Evolutionary conservation across 2,888 invertebrate genomes (phyloP).

Genomic region (Cheilosia urbana): DNA sequence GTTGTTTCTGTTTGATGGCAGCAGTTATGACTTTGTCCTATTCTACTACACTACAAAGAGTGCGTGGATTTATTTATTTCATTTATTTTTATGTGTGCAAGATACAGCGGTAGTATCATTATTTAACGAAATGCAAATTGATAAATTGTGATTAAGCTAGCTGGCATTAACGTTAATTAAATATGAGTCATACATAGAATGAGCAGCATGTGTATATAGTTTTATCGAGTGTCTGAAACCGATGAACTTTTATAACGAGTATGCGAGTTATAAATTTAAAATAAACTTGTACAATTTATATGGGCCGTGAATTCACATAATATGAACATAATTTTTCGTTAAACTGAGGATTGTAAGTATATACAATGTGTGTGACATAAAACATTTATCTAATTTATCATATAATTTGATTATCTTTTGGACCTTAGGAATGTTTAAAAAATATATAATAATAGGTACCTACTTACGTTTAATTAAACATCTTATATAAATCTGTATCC

Average conservation of each 20-base stretch:
- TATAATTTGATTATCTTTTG: too few relatives aligned
- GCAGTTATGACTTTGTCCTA: conserved; percentile 1
- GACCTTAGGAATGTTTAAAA: too few relatives aligned
- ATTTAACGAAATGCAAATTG: conserved; percentile 13
- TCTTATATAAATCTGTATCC: too few relatives aligned
- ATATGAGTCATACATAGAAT: conserved; percentile 9
- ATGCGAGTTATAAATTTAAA: background rate
- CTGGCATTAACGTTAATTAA: conserved; percentile 23
- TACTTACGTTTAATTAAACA: too few relatives aligned
- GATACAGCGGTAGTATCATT: conserved; percentile 8
- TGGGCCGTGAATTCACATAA: background rate
- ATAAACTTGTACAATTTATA: background rate
- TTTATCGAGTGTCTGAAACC: conserved; percentile 6
- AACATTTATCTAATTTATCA: too few relatives aligned
- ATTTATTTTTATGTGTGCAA: conserved; percentile 14
- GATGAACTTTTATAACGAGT: background rate
- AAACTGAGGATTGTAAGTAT: too few relatives aligned
- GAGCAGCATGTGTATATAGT: background rate
- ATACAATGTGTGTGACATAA: too few relatives aligned
- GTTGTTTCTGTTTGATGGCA: conserved; percentile 5
- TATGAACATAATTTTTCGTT: too few relatives aligned
- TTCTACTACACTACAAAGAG: conserved; percentile 20
- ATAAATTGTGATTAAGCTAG: conserved; percentile 29
- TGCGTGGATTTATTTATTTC: conserved; percentile 26
- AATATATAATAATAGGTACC: too few relatives aligned